phyloP scores from a whole-genome alignment of 2,797 vertebrate genomes.

The Perodicticus potto region DNA sequence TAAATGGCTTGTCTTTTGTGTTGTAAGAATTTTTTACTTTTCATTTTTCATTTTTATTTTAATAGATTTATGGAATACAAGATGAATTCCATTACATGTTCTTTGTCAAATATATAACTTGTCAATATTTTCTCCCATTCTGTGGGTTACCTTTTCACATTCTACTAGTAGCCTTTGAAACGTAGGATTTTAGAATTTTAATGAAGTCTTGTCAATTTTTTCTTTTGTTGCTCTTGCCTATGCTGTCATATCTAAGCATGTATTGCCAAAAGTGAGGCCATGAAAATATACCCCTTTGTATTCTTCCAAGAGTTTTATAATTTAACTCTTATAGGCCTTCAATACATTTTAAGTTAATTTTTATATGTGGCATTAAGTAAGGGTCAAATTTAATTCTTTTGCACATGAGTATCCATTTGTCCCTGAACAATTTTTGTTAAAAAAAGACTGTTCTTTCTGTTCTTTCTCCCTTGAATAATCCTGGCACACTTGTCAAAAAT shows the following conservation, averaged over 20 bases:
- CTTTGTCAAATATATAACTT: not conserved
- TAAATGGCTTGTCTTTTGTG: not conserved
- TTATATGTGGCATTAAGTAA: not conserved
- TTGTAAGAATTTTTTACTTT: not conserved
- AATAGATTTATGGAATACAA: not conserved
- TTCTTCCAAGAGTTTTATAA: not conserved
- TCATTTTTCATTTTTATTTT: not conserved
- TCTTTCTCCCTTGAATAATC: not conserved
- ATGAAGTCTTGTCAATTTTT: not conserved
- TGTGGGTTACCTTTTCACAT: not conserved
- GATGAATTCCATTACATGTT: not conserved
- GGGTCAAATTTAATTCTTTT: not conserved
- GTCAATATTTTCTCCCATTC: not conserved
- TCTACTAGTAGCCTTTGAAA: not conserved
- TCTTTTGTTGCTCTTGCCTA: not conserved
- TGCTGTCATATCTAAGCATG: not conserved
- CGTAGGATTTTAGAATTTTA: not conserved
- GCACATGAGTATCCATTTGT: not conserved
- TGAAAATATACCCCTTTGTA: not conserved
- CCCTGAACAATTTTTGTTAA: not conserved
- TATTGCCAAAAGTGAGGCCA: not conserved
- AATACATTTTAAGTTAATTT: not conserved
- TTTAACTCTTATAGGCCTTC: conserved; percentile 8
- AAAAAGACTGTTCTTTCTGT: not conserved
- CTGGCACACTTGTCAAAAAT: not conserved